Base-by-base conservation (phyloP, 2,888 invertebrate genomes). In the Acanthococcus lagerstroemiae region DNA sequence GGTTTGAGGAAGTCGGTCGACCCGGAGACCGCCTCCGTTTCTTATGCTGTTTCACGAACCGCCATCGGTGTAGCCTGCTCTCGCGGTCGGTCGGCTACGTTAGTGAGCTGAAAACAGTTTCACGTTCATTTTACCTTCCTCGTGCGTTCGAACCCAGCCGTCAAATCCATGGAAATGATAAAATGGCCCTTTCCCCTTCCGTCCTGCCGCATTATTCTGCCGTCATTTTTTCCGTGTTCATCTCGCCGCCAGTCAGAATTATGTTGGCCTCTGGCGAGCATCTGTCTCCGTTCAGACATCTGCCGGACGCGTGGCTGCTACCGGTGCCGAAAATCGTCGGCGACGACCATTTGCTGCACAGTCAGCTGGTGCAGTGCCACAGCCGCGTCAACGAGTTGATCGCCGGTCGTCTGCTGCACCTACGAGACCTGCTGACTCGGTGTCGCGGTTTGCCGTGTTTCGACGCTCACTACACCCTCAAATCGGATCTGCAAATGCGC, bases 271-370 rank as follows among this genome's bases (percentile, higher is more conserved):
- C 22, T 15, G 52, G 52, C 24, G 52, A 52, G 52, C 52, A 52
- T 22, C 4, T 24, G 24, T 22, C 24, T 22, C 15, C 15, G 9
- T 22, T 21, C 9, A 52, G 22, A 22, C 22, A 24, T 22, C 5
- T 22, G 21, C 24, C 52, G 52, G 24, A 52, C 5, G 15, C 52
- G 5, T 52, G 52, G 52, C 24, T 52, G 52, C 52, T 52, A 22
- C 52, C 52, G 24, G 52, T 52, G 52, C 52, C 52, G 12, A 52
- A 52, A 52, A 52, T 52, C 2, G 24, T 52, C 52, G 52, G 52
- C 52, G 22, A 52, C 15, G 22, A 52, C 15, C 22, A 52, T 15
- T 21, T 24, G 21, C 24, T 52, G 21, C 52, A 52, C 24, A 21
- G 22, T 4, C 52, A 52, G 52, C 24, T 52, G 21, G 6, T 52